These are phyloP conservation scores for Anoplolepis gracilipes DNA, from an alignment of 1,140 invertebrate species.

Conservation along the genomic window DNA sequence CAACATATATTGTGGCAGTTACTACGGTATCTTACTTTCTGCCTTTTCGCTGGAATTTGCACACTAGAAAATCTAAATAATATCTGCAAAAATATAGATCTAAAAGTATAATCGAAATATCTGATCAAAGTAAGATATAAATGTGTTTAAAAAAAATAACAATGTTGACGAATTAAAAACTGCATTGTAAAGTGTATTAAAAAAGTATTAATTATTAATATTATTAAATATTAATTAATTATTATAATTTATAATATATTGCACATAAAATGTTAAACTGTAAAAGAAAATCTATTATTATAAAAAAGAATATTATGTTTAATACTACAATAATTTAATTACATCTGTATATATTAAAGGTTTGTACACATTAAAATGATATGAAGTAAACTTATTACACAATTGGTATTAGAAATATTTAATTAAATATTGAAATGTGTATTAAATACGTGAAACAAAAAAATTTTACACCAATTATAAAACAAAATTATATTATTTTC, in stretches of 20 bases:
- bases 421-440: neutral
- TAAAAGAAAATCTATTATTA: neutral
- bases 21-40: constrained; percentile 42
- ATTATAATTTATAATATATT: too few species aligned
- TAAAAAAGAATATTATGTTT: neutral
- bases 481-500: neutral
- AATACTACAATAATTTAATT: constrained; percentile 8
- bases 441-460: neutral
- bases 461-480: neutral
- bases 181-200: neutral
- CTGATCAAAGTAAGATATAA: neutral
- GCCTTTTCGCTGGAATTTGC: constrained; percentile 36
- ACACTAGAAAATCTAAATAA: constrained; percentile 8
- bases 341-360: neutral
- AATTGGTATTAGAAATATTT: neutral
- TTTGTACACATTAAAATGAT: neutral
- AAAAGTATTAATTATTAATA: too few species aligned
- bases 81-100: neutral
- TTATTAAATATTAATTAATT: too few species aligned
- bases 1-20: constrained; percentile 43
- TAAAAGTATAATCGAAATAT: neutral
- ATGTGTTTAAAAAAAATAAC: neutral
- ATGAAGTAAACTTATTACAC: neutral
- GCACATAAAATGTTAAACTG: too few species aligned
- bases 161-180: neutral